A percentile compares a stretch with the other conserved stretches of the same genome.
Evolutionary conservation across 2,797 vertebrate species (phyloP).

Genomic region (Euphonia xanthogaster): DNA sequence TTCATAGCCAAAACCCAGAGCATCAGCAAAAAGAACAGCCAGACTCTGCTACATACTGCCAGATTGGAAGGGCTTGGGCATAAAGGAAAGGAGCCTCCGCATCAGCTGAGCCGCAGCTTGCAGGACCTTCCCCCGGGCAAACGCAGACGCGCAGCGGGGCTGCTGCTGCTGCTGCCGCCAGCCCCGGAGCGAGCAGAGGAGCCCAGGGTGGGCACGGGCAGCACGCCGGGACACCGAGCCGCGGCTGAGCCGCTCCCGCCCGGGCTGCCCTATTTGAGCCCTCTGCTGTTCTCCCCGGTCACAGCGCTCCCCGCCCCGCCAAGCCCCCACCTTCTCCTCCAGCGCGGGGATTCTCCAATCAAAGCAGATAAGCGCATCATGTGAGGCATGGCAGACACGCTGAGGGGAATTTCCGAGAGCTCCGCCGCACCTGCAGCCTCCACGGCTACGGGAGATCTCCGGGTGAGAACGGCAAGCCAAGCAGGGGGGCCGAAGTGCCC

Average conservation of each 20-base stretch:
- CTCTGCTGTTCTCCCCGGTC: not conserved
- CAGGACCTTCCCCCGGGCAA: not conserved
- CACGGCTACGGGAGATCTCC: not conserved
- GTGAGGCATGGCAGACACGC: not conserved
- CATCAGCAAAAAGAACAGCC: not conserved
- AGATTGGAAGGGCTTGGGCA: not conserved
- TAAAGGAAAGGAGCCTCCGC: not conserved
- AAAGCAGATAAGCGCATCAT: not conserved
- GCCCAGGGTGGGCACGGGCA: not conserved
- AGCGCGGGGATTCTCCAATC: constrained; percentile 12
- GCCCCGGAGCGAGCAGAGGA: not conserved
- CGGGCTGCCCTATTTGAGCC: not conserved
- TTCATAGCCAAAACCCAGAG: not conserved
- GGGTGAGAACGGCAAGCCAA: not conserved
- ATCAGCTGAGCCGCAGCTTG: not conserved
- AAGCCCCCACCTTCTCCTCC: constrained; percentile 1
- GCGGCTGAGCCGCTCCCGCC: not conserved
- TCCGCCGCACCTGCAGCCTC: constrained; percentile 1
- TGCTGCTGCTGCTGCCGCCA: not conserved
- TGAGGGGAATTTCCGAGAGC: constrained; percentile 30
- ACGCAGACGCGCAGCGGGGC: not conserved
- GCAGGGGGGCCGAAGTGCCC: not conserved
- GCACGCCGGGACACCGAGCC: not conserved
- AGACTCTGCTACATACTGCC: not conserved
- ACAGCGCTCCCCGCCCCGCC: not conserved